Base-by-base conservation (phyloP, 2,888 invertebrate genomes). In the Folsomia manolachei region DNA sequence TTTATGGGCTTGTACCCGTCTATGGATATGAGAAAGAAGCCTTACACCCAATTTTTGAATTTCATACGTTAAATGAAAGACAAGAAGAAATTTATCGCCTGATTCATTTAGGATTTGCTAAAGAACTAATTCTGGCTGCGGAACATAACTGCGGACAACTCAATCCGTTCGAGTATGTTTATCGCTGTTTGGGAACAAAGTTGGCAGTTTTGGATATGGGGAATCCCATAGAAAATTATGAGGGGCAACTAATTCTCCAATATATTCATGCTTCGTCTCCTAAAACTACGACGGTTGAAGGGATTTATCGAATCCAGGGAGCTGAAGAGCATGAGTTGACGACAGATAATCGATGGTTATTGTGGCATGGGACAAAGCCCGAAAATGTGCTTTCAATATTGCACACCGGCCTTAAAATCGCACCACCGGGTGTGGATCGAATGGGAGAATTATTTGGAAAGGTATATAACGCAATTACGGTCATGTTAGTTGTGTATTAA, bases 291-390 rank as follows among this genome's bases (percentile, higher is more conserved):
- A 69, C 71, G 1, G 80, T 82, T 7, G 65, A 76, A 52, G 74
- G 74, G 56, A 81, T 82, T 52, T 82, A 74, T 72, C 69, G 78
- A 11, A 76, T 82, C 1, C 73, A 79, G 18, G 77, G 76, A 19
- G 80, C 79, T 60, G 21, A 60, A 9, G 26, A 77, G 25, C 75
- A 73, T 23, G 70, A 67, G 9, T 26, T 25, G 7, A 75, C 71
- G 7, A 63, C 80, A 1, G 78, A 75, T 4, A 82, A 82, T 64
- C 76, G 79, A 53, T 80, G 81, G 74, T 77, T 82, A 65, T 81
- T 87, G 60, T 87, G 86, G 85, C 87, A 87, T 80, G 87, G 87
- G 71, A 86, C 85, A 52, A 82, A 82, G 27, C 82, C 84, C 23
- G 83, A 83, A 19, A 87, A 87, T 80, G 78, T 87, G 60, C 82